Conservation (phyloP, 2,797 vertebrate species). For the Clarias fuscus region DNA sequence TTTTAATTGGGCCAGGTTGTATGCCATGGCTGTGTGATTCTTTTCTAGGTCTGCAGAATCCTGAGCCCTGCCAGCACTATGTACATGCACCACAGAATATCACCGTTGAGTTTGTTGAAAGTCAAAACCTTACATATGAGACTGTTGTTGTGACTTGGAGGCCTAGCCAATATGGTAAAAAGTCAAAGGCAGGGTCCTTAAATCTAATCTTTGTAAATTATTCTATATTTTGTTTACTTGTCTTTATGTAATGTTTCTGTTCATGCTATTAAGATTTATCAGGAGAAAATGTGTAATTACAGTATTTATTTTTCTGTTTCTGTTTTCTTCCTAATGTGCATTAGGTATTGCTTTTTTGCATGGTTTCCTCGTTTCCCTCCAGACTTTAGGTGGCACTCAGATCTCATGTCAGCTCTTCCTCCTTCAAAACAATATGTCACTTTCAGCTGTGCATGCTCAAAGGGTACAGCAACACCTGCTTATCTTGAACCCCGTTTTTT, state of each 20-base stretch:
- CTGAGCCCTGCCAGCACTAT: constrained; percentile 72
- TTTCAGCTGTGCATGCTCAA: constrained; percentile 65
- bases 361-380: constrained; percentile 77
- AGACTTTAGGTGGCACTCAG: constrained; percentile 68
- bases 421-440: constrained; percentile 71
- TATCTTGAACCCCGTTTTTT: too few species aligned
- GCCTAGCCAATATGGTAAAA: constrained; percentile 75
- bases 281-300: not conserved
- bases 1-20: constrained; percentile 66
- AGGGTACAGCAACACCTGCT: constrained; percentile 55
- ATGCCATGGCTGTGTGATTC: constrained; percentile 73
- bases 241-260: not conserved
- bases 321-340: constrained; percentile 15
- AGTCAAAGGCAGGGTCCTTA: not conserved
- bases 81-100: constrained; percentile 71
- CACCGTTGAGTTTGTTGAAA: constrained; percentile 61
- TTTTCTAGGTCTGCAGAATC: constrained; percentile 66
- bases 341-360: constrained; percentile 75
- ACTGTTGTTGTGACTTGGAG: constrained; percentile 73
- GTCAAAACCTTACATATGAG: constrained; percentile 62
- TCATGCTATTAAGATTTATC: not conserved
- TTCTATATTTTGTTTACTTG: not conserved
- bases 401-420: constrained; percentile 75
- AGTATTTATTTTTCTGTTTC: not conserved
- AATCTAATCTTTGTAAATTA: not conserved